Base-by-base conservation (phyloP, 2,113 vertebrate genomes). In the Gavia stellata region DNA sequence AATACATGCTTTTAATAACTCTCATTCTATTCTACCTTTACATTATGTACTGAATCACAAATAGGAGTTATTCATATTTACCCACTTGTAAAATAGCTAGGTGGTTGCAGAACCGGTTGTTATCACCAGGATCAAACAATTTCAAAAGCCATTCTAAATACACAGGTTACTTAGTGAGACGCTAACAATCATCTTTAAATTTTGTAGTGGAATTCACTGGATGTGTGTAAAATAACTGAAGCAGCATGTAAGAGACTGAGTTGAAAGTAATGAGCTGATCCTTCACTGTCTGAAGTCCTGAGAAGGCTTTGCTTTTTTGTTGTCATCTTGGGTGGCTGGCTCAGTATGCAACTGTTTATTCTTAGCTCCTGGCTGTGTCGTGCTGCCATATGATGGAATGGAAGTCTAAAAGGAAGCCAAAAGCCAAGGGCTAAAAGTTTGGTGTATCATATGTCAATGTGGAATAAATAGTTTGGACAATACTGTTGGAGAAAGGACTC, bases 401-500 rank as follows among this genome's bases (percentile, higher is more conserved):
- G 34, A 65, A 87, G 53, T 16, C 62, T 56, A 40, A 80, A 79
- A 67, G 36, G 65, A 92, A 83, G 47, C 24, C 55, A 67, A 50
- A 56, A 93, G 61, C 20, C n/a, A 84, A 87, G 28, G 74, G 55
- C 49, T 94, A 36, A 45, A 89, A 74, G 50, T 65, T 89, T 44
- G 42, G 61, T 47, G 12, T 65, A 14, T 70, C 47, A 21, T 74
- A 52, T 77, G 38, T 55, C 75, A 58, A 25, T 11, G 31, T 77
- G n/a, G 44, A 83, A 80, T 82, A 53, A 90, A 86, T 59, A 92
- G 49, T 95, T 91, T 88, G 73, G 53, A 66, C 33, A 72, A 47
- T n/a, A 16, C 12, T 34, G 28, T 63, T 90, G 67, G 67, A 68
- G 42, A 53, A 79, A 81, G 28, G 62, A 40, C 19, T n/a, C n/a